A percentile compares a stretch with the other conserved stretches of the same genome.
phyloP scores from a whole-genome alignment of 2,797 vertebrate genomes.

The Anniella stebbinsi region DNA sequence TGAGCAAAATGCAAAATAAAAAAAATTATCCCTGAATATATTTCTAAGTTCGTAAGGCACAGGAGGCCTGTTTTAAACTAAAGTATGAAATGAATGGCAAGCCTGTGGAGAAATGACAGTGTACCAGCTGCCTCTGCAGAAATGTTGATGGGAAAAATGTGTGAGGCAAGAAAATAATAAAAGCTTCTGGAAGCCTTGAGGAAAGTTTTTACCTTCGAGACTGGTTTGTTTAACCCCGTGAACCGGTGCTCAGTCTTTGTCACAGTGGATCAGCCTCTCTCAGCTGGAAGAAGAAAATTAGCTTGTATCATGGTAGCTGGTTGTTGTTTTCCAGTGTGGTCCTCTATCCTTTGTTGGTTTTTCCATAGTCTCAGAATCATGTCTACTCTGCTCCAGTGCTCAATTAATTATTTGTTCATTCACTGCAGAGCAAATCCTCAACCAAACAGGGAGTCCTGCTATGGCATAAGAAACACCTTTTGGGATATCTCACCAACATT shows the following conservation, averaged over 20 bases:
- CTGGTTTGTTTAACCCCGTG: neutral
- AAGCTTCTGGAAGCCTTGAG: neutral
- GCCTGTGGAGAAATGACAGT: neutral
- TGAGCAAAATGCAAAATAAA: too few species aligned
- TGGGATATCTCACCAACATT: neutral
- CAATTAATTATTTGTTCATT: neutral
- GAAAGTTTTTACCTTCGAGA: conserved; percentile 18
- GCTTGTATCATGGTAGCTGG: rapidly evolving
- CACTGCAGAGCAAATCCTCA: neutral
- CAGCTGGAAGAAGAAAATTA: conserved; percentile 19
- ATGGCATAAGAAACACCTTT: neutral
- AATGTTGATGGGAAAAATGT: conserved; percentile 3
- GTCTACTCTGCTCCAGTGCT: conserved; percentile 19
- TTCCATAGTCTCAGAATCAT: conserved; percentile 21
- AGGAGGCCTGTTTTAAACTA: neutral
- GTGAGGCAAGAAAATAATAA: neutral
- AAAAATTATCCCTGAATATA: neutral
- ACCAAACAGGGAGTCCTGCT: neutral
- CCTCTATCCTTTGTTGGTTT: neutral
- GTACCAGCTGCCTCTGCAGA: conserved; percentile 10
- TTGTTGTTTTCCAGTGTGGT: conserved; percentile 3
- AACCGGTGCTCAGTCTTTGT: neutral
- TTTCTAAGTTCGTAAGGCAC: neutral
- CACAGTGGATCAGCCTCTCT: conserved; percentile 24
- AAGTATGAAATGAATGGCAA: neutral